Percentiles rank a stretch among this genome's conserved stretches.
These are phyloP conservation scores for Ranitomeya imitator DNA, from an alignment of 2,113 vertebrate species.

Conservation along the genomic window DNA sequence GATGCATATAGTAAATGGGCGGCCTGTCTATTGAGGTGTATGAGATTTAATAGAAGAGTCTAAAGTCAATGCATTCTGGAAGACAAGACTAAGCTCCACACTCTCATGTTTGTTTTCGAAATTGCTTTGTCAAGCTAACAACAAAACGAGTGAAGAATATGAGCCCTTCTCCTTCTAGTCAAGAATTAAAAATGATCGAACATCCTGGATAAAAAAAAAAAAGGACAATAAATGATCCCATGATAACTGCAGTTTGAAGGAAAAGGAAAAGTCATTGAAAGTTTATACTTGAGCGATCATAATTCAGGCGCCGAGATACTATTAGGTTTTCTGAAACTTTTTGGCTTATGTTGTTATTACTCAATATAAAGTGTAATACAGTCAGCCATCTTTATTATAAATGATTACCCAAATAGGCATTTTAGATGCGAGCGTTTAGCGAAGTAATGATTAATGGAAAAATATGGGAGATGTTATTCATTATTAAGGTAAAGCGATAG, in stretches of 20 bases:
- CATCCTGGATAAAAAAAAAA: constrained; percentile 3
- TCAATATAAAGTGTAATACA: neutral
- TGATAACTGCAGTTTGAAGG: constrained; percentile 4
- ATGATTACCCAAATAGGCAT: neutral
- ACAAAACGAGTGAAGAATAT: neutral
- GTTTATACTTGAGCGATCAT: neutral
- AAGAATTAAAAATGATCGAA: constrained; percentile 7
- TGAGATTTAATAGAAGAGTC: constrained; percentile 36
- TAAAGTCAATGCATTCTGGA: constrained; percentile 15
- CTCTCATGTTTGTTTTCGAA: constrained; percentile 14
- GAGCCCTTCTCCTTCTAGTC: neutral
- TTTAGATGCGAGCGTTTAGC: neutral
- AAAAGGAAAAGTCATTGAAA: neutral
- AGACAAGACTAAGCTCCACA: constrained; percentile 6
- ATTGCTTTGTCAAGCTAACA: constrained; percentile 21
- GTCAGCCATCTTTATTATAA: neutral
- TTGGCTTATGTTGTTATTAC: neutral
- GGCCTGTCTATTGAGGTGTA: neutral
- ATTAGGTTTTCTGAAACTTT: neutral
- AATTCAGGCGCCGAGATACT: neutral
- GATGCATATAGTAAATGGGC: constrained; percentile 5
- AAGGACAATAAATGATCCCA: constrained; percentile 2
- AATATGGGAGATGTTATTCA: neutral
- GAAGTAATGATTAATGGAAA: neutral
- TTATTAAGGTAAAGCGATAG: neutral